phyloP scores from a whole-genome alignment of 1,140 invertebrate species.

The Ectropis grisescens region DNA sequence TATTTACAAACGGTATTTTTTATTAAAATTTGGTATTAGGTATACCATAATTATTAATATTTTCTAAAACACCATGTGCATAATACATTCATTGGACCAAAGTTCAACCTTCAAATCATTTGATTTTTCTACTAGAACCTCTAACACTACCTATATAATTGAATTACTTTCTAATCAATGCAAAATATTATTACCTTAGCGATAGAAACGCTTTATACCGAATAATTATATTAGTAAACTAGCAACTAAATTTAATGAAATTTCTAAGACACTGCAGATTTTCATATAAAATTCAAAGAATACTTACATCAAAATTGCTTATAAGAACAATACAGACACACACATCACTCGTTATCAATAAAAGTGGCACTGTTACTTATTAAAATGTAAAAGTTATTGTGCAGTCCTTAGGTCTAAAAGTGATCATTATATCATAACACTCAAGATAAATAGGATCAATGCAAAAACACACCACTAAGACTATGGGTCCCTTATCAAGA shows the following conservation, averaged over 20 bases:
- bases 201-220: slow-evolving; percentile 9
- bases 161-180: slow-evolving; percentile 8
- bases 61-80: slow-evolving; percentile 51
- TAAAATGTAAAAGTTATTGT: slow-evolving; percentile 38
- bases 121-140: slow-evolving; percentile 18
- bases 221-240: slow-evolving; percentile 5
- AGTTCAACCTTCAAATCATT: slow-evolving; percentile 60
- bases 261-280: slow-evolving; percentile 29
- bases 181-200: slow-evolving; percentile 8
- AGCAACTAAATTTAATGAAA: slow-evolving; percentile 16
- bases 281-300: slow-evolving; percentile 15
- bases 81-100: slow-evolving; percentile 65
- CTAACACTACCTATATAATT: slow-evolving; percentile 15
- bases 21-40: no score
- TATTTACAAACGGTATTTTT: no score
- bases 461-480: slow-evolving; percentile 34
- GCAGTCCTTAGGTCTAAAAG: slow-evolving; percentile 40
- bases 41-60: no score
- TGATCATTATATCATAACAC: slow-evolving; percentile 29
- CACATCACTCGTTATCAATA: slow-evolving; percentile 20
- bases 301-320: slow-evolving; percentile 38
- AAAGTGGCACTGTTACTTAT: slow-evolving; percentile 49
- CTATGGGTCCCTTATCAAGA: slow-evolving; percentile 60
- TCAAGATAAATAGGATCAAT: slow-evolving; percentile 22
- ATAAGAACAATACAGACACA: slow-evolving; percentile 29